phyloP scores from a whole-genome alignment of 2,797 vertebrate genomes.

The Tympanoctomys barrerae region DNA sequence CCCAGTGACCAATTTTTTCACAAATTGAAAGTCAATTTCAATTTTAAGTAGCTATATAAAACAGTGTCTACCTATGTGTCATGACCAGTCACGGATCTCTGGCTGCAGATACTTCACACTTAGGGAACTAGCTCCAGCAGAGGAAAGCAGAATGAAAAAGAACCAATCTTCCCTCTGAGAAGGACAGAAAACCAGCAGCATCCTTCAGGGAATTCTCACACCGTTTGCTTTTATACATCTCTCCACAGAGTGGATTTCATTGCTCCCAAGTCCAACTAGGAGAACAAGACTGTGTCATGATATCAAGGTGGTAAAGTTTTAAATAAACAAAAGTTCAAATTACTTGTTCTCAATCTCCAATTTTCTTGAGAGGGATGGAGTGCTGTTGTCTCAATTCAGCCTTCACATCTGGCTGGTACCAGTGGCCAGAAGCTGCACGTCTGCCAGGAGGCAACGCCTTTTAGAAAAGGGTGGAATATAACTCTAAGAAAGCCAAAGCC shows the following conservation, averaged over 20 bases:
- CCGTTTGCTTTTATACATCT: background rate
- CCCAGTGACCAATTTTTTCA: background rate
- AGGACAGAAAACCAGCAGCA: background rate
- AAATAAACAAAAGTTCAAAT: background rate
- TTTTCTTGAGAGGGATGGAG: background rate
- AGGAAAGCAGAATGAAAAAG: no score
- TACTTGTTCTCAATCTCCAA: background rate
- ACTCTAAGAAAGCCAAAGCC: background rate
- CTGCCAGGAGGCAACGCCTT: background rate
- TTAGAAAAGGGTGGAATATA: background rate
- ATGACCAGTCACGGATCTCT: background rate
- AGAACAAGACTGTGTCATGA: background rate
- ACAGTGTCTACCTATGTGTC: constrained; percentile 7
- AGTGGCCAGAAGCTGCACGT: background rate
- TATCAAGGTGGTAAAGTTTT: background rate
- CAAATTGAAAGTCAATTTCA: background rate
- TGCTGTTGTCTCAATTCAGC: fast-evolving
- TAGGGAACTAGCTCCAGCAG: background rate
- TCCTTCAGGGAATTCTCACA: background rate
- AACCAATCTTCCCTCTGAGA: background rate
- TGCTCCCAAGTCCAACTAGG: background rate
- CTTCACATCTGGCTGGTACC: background rate
- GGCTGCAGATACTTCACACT: background rate
- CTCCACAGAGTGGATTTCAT: background rate
- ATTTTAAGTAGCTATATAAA: constrained; percentile 31